Conservation (phyloP, 1,140 invertebrate species). For the silkworm (Bombyx mori) region DNA sequence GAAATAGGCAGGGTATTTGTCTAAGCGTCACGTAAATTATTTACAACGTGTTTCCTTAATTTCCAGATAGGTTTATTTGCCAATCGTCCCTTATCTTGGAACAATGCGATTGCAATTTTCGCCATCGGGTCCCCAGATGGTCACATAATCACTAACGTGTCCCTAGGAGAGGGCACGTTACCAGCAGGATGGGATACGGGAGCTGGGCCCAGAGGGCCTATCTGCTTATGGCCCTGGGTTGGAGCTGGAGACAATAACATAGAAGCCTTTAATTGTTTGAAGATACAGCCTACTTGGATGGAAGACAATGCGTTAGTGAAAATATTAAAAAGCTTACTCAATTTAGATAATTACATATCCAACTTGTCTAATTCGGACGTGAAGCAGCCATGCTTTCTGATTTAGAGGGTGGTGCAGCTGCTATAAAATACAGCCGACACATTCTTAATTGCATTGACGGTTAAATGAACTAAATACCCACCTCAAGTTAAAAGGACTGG, state of each 20-base stretch:
- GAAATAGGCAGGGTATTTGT: too few species aligned
- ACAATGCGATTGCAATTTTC: constrained; percentile 31
- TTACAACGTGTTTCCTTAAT: constrained; percentile 1
- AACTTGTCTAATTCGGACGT: too few species aligned
- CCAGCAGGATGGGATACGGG: constrained; percentile 48
- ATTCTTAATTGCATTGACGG: too few species aligned
- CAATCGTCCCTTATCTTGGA: constrained; percentile 37
- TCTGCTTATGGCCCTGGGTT: constrained; percentile 58
- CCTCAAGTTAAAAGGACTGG: too few species aligned
- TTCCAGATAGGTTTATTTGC: constrained; percentile 57
- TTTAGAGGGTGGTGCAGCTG: too few species aligned
- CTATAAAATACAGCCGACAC: too few species aligned
- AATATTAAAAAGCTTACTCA: too few species aligned
- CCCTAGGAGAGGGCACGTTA: constrained; percentile 35
- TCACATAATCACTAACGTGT: constrained; percentile 36
- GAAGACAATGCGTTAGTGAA: constrained; percentile 51
- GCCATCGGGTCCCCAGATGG: constrained; percentile 28
- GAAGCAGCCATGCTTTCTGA: too few species aligned
- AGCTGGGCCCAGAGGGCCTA: constrained; percentile 36
- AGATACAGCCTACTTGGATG: constrained; percentile 65
- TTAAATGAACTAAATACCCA: too few species aligned
- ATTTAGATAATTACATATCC: too few species aligned
- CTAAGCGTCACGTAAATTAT: too few species aligned
- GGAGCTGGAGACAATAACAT: constrained; percentile 43
- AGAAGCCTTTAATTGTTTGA: constrained; percentile 46